Evolutionary conservation across 2,888 invertebrate species (phyloP), one percentile per base, ranked within the genome.

Genomic region (Pammene fasciana): DNA sequence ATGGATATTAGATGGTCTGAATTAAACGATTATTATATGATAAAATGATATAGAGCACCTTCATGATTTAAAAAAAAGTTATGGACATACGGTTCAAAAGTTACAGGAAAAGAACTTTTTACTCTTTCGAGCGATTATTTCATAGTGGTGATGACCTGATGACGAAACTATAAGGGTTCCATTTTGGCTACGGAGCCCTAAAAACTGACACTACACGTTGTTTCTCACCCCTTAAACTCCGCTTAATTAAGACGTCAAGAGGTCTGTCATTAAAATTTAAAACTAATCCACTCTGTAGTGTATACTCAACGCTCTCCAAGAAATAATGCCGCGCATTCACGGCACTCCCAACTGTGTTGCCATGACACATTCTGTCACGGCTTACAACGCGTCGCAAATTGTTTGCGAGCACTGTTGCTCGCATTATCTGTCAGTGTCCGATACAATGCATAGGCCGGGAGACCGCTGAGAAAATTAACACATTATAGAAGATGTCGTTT

Each of bases 381-480:
- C 45, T 43, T 18, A 64, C 64, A 68, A 65, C 68, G 45, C 52
- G 57, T 45, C 59, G 59, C 64, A 65, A 68, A 68, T 68, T 68
- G 68, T 64, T 68, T 59, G 64, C 64, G 38, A 64, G 57, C 62
- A 68, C 64, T 59, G 62, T 64, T 68, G 64, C 57, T 65, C 46
- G 67, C 55, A 45, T 55, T 61, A 68, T 68, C 68, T 68, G 64
- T 68, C 64, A 68, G 64, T 52, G 64, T 68, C 68, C 64, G 68
- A 59, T 34, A 54, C 68, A 65, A 41, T 26, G 48, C 45, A 34
- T 62, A 68, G 68, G 9, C 36, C 7, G 45, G 11, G 45, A 36
- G 57, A 16, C 34, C 7, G n/a, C 10, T 18, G 61, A 34, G 0
- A 18, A 68, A 0, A 41, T 7, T 13, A 4, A 55, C 9, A 46